Conservation (phyloP, 2,113 vertebrate species). For the Orientallactaga bullata region DNA sequence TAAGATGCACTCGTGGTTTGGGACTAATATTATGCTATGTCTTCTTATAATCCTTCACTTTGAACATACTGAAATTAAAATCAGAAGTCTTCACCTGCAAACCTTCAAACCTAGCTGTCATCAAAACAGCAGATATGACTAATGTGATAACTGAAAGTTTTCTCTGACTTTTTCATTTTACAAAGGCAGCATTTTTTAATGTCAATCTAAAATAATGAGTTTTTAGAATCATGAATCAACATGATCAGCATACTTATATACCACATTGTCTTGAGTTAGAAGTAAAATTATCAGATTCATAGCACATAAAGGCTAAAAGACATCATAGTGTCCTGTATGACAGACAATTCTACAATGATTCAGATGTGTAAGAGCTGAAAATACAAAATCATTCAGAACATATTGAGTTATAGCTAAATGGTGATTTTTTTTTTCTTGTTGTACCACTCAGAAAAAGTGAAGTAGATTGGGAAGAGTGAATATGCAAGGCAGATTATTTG, state of each 20-base stretch:
- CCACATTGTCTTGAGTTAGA: background rate
- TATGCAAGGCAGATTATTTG: no score
- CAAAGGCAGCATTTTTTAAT: background rate
- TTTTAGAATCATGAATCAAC: background rate
- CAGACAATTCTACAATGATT: background rate
- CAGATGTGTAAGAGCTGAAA: background rate
- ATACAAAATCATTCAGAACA: background rate
- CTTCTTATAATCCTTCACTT: background rate
- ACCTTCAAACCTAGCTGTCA: background rate
- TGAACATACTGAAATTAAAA: background rate
- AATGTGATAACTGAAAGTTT: background rate
- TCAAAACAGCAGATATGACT: background rate
- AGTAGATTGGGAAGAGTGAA: no score
- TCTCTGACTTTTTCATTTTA: background rate
- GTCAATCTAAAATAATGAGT: background rate
- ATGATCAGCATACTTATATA: background rate
- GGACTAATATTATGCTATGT: background rate
- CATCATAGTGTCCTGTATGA: background rate
- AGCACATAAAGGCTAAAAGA: background rate
- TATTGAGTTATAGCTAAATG: background rate
- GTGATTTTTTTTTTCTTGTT: no score
- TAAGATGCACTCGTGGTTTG: background rate
- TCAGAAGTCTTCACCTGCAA: background rate
- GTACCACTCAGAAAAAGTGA: no score
- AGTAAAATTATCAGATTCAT: background rate